Percentiles rank a stretch among this genome's conserved stretches.
Conservation (phyloP, 2,113 vertebrate genomes). For the Greenwoodochromis staneri region DNA sequence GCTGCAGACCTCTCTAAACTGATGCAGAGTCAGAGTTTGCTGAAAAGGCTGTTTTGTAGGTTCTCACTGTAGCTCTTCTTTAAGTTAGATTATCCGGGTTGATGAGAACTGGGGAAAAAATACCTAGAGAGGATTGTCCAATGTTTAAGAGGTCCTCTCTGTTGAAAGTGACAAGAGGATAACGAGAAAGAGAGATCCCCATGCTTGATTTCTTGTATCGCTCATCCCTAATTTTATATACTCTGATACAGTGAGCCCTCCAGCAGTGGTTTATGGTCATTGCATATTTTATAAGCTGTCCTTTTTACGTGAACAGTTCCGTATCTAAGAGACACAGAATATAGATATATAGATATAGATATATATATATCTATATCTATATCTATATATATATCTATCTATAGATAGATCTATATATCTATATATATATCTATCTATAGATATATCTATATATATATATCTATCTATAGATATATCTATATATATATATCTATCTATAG, state of each 20-base stretch:
- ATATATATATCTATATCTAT: too few relatives aligned
- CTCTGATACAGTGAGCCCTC: not conserved
- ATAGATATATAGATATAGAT: too few relatives aligned
- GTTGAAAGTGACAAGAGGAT: not conserved
- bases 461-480: too few relatives aligned
- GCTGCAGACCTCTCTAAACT: not conserved
- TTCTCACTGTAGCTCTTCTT: not conserved
- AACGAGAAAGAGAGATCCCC: not conserved
- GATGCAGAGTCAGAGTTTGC: not conserved
- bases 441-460: too few relatives aligned
- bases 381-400: too few relatives aligned
- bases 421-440: too few relatives aligned
- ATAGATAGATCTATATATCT: fast-evolving
- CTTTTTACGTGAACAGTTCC: not conserved
- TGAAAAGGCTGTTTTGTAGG: not conserved
- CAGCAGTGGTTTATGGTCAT: not conserved
- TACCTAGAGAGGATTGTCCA: not conserved
- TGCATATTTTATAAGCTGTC: not conserved
- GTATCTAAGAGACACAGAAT: not conserved
- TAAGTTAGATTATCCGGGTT: not conserved
- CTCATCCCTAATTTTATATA: not conserved
- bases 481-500: too few relatives aligned
- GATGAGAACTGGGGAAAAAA: not conserved
- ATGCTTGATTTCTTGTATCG: not conserved
- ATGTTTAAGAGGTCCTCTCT: not conserved